These are phyloP conservation scores for Theonella swinhoei DNA, from an alignment of 37 sponge, comb jelly and placozoan species.

Conservation along the genomic window DNA sequence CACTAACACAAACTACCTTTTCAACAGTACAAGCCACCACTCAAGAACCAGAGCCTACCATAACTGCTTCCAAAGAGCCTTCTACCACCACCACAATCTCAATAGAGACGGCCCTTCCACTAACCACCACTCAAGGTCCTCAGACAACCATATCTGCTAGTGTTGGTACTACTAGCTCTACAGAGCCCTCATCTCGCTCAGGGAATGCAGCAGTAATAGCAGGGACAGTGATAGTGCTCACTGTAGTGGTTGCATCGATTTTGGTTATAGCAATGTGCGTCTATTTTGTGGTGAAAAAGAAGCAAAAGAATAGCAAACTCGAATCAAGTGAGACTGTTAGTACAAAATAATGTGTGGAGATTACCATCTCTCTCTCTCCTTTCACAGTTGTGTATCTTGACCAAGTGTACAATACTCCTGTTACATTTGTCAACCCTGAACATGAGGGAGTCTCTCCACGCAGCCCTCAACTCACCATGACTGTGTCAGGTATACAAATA, in stretches of 20 bases:
- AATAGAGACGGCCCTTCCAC: background rate
- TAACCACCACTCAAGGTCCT: background rate
- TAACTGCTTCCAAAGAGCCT: no score
- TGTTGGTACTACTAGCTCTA: background rate
- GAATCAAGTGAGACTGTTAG: background rate
- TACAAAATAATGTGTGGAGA: no score
- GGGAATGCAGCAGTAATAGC: background rate
- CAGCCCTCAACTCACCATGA: background rate
- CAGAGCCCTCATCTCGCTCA: background rate
- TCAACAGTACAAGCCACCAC: background rate
- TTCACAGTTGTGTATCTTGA: background rate
- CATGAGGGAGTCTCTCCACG: background rate
- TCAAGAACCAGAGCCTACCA: background rate
- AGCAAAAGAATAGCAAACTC: background rate
- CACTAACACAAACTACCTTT: background rate
- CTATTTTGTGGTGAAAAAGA: background rate
- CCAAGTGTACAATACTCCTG: background rate
- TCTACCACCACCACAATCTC: no score
- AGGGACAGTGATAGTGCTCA: background rate
- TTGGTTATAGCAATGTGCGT: background rate
- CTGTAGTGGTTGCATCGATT: background rate
- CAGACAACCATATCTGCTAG: background rate
- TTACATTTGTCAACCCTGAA: background rate
- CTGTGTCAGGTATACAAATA: no score
- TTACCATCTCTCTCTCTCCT: background rate